Evolutionary conservation across 2,888 invertebrate species (phyloP).

Genomic region (Eubasilissa splendida): DNA sequence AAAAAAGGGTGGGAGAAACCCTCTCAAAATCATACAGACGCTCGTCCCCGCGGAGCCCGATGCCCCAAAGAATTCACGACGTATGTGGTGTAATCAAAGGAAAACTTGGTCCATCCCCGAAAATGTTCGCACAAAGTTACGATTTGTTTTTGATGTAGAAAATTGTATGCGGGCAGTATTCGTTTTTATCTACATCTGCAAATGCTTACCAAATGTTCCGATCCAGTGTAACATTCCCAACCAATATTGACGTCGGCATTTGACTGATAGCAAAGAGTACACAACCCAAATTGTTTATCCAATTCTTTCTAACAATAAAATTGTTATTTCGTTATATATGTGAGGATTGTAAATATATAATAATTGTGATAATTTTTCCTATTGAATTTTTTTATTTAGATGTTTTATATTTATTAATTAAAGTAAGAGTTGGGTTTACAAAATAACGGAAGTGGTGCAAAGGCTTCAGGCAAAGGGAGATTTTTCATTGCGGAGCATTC

Average conservation of each 20-base stretch:
- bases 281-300: too few species aligned
- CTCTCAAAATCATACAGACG: conserved; percentile 54
- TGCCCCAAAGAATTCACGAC: conserved; percentile 56
- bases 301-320: too few species aligned
- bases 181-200: conserved; percentile 17
- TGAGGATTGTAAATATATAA: too few species aligned
- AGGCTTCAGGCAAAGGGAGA: conserved; percentile 3
- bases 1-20: conserved; percentile 49
- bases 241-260: too few species aligned
- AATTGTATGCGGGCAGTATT: conserved; percentile 42
- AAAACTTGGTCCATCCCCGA: conserved; percentile 47
- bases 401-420: not conserved
- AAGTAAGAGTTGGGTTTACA: not conserved
- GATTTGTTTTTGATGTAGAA: conserved; percentile 49
- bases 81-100: conserved; percentile 58
- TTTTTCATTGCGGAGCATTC: conserved; percentile 36
- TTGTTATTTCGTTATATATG: too few species aligned
- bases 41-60: conserved; percentile 51
- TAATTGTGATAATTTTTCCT: too few species aligned
- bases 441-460: not conserved
- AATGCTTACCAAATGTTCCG: conserved; percentile 7
- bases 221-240: too few species aligned
- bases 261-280: too few species aligned
- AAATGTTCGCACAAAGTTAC: conserved; percentile 50
- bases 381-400: too few species aligned